These are phyloP conservation scores for Suillia variegata DNA, from an alignment of 2,888 invertebrate species.

Conservation along the genomic window DNA sequence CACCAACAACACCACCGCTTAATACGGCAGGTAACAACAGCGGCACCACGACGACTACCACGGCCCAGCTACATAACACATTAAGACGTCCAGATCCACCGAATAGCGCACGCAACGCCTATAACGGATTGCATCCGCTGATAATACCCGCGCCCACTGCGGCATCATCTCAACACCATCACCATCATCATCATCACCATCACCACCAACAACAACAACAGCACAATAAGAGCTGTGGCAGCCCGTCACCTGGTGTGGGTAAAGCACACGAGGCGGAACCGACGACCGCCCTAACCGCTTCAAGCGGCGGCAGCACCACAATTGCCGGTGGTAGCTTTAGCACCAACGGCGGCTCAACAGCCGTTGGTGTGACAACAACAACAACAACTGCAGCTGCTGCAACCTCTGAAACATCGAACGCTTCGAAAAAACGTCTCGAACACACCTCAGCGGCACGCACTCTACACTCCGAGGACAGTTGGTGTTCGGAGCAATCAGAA, in stretches of 20 bases:
- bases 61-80: slow-evolving; percentile 55
- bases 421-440: slow-evolving; percentile 38
- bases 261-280: slow-evolving; percentile 28
- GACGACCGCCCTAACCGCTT: slow-evolving; percentile 26
- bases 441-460: slow-evolving; percentile 51
- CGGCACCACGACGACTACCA: slow-evolving; percentile 52
- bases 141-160: slow-evolving; percentile 33
- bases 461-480: slow-evolving; percentile 66
- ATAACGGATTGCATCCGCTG: slow-evolving; percentile 41
- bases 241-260: slow-evolving; percentile 26
- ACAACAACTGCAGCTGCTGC: slow-evolving; percentile 35
- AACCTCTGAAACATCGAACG: slow-evolving; percentile 27
- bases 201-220: slow-evolving; percentile 39
- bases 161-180: slow-evolving; percentile 44
- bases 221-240: slow-evolving; percentile 31
- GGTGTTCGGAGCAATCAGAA: slow-evolving; percentile 63
- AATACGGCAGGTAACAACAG: slow-evolving; percentile 31
- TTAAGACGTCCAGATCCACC: slow-evolving; percentile 51
- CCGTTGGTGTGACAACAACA: slow-evolving; percentile 34
- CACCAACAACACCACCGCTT: slow-evolving; percentile 16
- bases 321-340: slow-evolving; percentile 57
- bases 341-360: slow-evolving; percentile 55
- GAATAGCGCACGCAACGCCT: slow-evolving; percentile 38
- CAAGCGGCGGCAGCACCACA: slow-evolving; percentile 48
- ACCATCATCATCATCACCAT: slow-evolving; percentile 38